Conservation (phyloP, 1,140 invertebrate genomes). For the Tenebrio molitor region DNA sequence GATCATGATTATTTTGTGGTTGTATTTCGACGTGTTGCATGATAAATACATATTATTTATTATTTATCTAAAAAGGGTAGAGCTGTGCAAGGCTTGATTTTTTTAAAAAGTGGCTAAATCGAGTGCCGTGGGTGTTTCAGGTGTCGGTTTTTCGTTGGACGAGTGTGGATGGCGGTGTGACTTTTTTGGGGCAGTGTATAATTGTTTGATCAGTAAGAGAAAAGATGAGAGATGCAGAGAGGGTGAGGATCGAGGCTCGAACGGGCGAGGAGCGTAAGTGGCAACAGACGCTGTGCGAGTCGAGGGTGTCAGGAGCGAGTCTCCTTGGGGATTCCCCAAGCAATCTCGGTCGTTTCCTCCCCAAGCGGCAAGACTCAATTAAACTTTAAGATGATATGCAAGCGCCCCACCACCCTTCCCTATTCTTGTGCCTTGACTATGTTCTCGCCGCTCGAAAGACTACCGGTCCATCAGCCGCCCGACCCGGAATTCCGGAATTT, state of each 20-base stretch:
- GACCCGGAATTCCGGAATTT: constrained; percentile 39
- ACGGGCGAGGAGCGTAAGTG: constrained; percentile 55
- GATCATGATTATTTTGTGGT: no score
- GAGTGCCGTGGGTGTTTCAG: no score
- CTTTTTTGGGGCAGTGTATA: no score
- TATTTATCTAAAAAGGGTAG: no score
- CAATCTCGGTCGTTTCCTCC: constrained; percentile 71
- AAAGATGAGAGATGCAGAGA: constrained; percentile 51
- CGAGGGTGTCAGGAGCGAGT: constrained; percentile 63
- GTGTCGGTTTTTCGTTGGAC: no score
- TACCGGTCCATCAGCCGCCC: constrained; percentile 32
- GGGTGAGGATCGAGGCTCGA: constrained; percentile 48
- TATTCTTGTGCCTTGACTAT: constrained; percentile 43
- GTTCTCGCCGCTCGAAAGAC: constrained; percentile 36
- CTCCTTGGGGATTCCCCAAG: constrained; percentile 66
- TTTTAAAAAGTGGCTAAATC: no score
- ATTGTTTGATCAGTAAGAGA: constrained; percentile 55
- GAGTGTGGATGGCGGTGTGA: no score
- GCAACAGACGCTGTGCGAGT: constrained; percentile 58
- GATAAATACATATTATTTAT: no score
- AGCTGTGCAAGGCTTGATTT: no score
- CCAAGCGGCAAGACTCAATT: constrained; percentile 75
- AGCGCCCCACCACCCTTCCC: constrained; percentile 62
- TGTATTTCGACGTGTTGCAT: no score
- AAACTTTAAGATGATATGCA: constrained; percentile 81